Base-by-base conservation (phyloP, 2,888 invertebrate species). In the Acheta domesticus region DNA sequence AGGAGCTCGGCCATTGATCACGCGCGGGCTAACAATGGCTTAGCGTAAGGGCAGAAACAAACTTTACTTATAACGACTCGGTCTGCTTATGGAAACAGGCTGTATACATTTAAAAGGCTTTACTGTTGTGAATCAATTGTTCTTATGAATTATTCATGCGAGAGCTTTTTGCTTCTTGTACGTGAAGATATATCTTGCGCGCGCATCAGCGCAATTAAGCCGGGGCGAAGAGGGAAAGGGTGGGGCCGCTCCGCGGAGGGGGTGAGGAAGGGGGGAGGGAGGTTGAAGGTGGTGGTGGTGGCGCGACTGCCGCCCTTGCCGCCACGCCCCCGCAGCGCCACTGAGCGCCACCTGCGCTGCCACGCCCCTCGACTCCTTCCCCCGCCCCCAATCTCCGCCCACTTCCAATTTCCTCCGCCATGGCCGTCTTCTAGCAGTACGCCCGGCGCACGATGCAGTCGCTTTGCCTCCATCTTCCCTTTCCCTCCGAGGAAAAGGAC, bases 131-230 rank as follows among this genome's bases (percentile, higher is more conserved):
- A 73, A 74, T 77, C 77, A 76, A 77, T 79, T 73, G 73, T 49
- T 62, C 74, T 73, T 78, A 78, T 78, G 74, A 78, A 78, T 78
- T 73, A 78, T 78, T 78, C 78, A 73, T 78, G 49, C 16, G 62
- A 62, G 62, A 62, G 62, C 62, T 62, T 62, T 62, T 73, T 12
- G 73, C 78, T 78, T 50, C 78, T 73, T 62, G 78, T 73, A 73
- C 48, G 73, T 62, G 62, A n/a, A 62, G 62, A 62, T 62, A 62
- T 62, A 62, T 62, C 62, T 62, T n/a, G n/a, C 14, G 62, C 62
- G 62, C 62, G 62, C 62, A 62, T 62, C 62, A n/a, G n/a, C 62
- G 62, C 62, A 62, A 62, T 62, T 62, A 62, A 62, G 62, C 62
- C 16, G 62, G 62, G 62, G n/a, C 8, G 62, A 62, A 62, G 62